A percentile compares a stretch with the other conserved stretches of the same genome.
phyloP scores from a whole-genome alignment of 2,888 invertebrate species.

The Hymenopus coronatus region DNA sequence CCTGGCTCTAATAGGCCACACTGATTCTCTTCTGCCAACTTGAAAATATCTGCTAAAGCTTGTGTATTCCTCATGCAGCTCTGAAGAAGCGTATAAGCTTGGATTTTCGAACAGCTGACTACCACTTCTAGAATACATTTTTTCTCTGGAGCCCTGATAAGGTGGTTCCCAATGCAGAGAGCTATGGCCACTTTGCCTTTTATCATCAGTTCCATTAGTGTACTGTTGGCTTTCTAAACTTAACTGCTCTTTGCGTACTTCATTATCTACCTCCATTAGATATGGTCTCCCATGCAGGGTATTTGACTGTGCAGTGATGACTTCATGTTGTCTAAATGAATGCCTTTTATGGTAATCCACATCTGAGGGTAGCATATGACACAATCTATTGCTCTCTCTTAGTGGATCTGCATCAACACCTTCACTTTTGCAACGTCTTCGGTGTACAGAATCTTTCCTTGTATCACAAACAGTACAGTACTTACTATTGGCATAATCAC shows the following conservation, averaged over 20 bases:
- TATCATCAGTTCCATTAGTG: background rate
- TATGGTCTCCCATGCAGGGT: background rate
- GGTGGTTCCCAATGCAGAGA: background rate
- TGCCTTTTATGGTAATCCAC: background rate
- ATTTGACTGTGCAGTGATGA: background rate
- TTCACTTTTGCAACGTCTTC: slow-evolving; percentile 29
- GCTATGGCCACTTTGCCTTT: background rate
- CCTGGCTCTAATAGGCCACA: background rate
- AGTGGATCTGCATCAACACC: slow-evolving; percentile 32
- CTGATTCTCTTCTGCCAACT: background rate
- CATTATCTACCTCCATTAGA: background rate
- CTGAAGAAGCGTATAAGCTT: background rate
- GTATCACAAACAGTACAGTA: slow-evolving; percentile 26
- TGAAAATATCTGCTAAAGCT: background rate
- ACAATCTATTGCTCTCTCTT: slow-evolving; percentile 27
- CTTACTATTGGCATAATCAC: slow-evolving; percentile 20
- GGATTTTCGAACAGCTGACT: background rate
- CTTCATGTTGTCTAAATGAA: background rate
- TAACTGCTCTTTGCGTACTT: background rate
- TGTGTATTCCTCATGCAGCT: background rate
- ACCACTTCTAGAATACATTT: background rate
- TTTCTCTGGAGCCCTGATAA: background rate
- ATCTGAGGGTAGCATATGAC: background rate
- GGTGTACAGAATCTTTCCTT: slow-evolving; percentile 3
- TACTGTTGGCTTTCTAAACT: background rate